These are phyloP conservation scores for Physella acuta DNA, from an alignment of 1,140 invertebrate genomes.

Conservation along the genomic window DNA sequence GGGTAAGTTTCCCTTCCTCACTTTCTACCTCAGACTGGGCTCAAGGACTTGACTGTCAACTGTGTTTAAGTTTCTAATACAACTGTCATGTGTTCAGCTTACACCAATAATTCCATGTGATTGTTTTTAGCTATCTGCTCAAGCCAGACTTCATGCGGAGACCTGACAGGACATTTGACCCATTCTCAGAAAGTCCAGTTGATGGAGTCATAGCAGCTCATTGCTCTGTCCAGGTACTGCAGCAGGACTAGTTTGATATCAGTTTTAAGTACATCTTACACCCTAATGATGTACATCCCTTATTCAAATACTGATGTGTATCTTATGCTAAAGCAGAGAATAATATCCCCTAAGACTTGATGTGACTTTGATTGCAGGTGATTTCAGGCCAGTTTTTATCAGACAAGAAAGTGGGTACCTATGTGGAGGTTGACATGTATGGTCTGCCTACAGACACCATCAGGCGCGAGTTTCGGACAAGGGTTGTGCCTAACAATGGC, in stretches of 20 bases:
- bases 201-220: conserved; percentile 99
- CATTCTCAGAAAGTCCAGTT: conserved; percentile 97
- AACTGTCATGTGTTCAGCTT: too few species aligned
- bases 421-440: conserved; percentile 99
- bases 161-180: conserved; percentile 94
- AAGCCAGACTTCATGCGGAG: conserved; percentile 99
- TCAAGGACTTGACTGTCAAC: too few species aligned
- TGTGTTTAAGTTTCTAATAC: too few species aligned
- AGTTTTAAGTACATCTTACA: too few species aligned
- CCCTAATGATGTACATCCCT: too few species aligned
- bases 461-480: conserved; percentile 94
- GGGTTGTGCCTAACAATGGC: conserved; percentile 93
- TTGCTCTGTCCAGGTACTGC: conserved; percentile 88
- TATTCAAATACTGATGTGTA: too few species aligned
- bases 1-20: too few species aligned
- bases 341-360: too few species aligned
- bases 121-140: conserved; percentile 89
- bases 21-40: background rate
- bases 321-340: too few species aligned
- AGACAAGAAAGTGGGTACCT: conserved; percentile 98
- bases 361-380: conserved; percentile 67
- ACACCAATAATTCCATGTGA: too few species aligned
- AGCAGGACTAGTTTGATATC: too few species aligned
- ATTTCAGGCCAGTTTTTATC: conserved; percentile 99
- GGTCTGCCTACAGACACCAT: conserved; percentile 98